A percentile compares a stretch with the other conserved stretches of the same genome.
Conservation (phyloP, 2,888 invertebrate species). For the Malthinus flaveolus region DNA sequence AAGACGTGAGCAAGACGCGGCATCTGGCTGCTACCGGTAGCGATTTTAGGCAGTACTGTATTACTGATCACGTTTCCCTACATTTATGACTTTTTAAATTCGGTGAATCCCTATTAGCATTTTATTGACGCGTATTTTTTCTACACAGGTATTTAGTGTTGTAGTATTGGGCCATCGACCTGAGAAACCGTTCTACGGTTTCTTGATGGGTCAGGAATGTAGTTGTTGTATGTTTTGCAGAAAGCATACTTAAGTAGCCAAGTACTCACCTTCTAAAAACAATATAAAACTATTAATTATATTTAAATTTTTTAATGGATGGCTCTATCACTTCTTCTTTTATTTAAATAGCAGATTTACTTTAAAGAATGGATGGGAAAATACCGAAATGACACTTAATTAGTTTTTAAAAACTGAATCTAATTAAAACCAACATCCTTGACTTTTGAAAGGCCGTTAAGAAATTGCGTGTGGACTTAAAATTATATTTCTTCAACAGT, state of each 20-base stretch:
- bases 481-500: too few species aligned
- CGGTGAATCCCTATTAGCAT: conserved; percentile 42
- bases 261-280: conserved; percentile 4
- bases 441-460: too few species aligned
- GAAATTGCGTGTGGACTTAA: too few species aligned
- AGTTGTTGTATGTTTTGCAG: conserved; percentile 31
- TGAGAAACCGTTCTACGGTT: conserved; percentile 43
- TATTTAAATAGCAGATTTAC: neutral
- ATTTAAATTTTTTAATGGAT: neutral
- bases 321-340: neutral
- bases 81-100: conserved; percentile 33
- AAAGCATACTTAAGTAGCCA: conserved; percentile 24
- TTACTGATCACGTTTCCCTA: conserved; percentile 40
- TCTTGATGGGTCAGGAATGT: conserved; percentile 34
- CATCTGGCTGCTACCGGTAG: too few species aligned
- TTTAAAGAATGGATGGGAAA: neutral
- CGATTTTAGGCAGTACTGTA: neutral
- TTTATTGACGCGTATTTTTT: conserved; percentile 43
- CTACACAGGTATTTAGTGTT: conserved; percentile 41
- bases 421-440: too few species aligned
- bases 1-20: too few species aligned
- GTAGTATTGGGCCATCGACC: conserved; percentile 44
- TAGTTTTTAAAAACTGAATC: too few species aligned
- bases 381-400: too few species aligned
- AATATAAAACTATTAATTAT: conserved; percentile 6